Conservation (phyloP, 1,140 invertebrate species). For the Micrasema longulum region DNA sequence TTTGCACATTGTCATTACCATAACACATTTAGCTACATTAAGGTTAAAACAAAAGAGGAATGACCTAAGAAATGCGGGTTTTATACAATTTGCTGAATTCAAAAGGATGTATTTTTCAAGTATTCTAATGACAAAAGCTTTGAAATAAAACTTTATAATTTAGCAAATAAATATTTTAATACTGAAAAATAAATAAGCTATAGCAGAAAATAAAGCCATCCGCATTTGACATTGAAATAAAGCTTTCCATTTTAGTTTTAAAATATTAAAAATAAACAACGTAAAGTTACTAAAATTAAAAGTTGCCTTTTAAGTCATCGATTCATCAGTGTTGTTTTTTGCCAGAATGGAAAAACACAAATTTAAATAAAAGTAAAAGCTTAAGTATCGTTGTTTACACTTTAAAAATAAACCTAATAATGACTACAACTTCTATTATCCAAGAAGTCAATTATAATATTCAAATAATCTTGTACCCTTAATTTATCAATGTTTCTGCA, state of each 20-base stretch:
- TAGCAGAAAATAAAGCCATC: slow-evolving; percentile 38
- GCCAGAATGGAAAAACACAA: slow-evolving; percentile 17
- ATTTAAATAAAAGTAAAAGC: slow-evolving; percentile 16
- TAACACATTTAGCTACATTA: slow-evolving; percentile 29
- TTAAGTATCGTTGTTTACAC: slow-evolving; percentile 29
- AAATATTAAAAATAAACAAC: slow-evolving; percentile 31
- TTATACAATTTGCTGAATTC: slow-evolving; percentile 1
- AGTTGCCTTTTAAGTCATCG: slow-evolving; percentile 30
- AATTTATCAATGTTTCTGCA: neutral
- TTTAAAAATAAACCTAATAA: slow-evolving; percentile 23
- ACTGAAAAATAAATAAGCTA: slow-evolving; percentile 45
- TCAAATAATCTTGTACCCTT: too few relatives aligned
- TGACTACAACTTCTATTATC: slow-evolving; percentile 27
- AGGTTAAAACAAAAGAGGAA: slow-evolving; percentile 39
- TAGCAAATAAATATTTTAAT: slow-evolving; percentile 32
- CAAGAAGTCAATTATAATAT: neutral
- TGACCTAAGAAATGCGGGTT: slow-evolving; percentile 43
- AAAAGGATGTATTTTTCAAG: neutral
- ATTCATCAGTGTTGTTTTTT: slow-evolving; percentile 19
- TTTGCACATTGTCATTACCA: slow-evolving; percentile 44
- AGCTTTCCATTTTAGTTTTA: slow-evolving; percentile 39
- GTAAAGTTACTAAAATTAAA: slow-evolving; percentile 16
- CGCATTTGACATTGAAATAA: slow-evolving; percentile 34
- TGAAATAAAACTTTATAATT: slow-evolving; percentile 1
- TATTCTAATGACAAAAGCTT: slow-evolving; percentile 1